Evolutionary conservation across 2,888 invertebrate species (phyloP).

Genomic region (Drosophila tanythrix): DNA sequence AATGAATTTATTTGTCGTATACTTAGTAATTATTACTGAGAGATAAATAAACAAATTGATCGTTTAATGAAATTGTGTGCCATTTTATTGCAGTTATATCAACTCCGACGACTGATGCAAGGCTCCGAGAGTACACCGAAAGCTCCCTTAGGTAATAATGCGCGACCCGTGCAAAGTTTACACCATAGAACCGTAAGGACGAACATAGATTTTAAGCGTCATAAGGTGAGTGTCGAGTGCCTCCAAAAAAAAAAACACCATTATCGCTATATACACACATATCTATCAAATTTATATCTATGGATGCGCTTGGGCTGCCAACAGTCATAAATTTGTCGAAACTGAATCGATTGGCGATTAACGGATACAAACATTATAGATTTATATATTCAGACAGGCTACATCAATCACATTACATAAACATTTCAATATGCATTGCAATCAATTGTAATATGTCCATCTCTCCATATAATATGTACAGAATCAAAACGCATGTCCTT

Average conservation of each 20-base stretch:
- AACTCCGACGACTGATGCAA: conserved; percentile 94
- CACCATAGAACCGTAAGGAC: conserved; percentile 97
- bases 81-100: conserved; percentile 89
- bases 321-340: background rate
- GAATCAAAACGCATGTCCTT: conserved; percentile 90
- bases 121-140: conserved; percentile 94
- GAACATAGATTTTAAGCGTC: conserved; percentile 97
- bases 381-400: background rate
- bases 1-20: background rate
- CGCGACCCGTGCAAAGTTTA: conserved; percentile 95
- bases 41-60: background rate
- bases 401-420: background rate
- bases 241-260: background rate
- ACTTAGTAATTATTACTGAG: background rate
- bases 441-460: background rate
- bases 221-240: conserved; percentile 83
- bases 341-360: background rate
- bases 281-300: background rate
- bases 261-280: background rate
- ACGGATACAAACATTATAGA: background rate
- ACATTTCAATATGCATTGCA: background rate
- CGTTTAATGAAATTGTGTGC: background rate
- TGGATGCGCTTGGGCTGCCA: background rate
- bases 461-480: conserved; percentile 33
- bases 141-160: conserved; percentile 97